Evolutionary conservation across 2,797 vertebrate species (phyloP).

Genomic region (Anolis apletophallus): DNA sequence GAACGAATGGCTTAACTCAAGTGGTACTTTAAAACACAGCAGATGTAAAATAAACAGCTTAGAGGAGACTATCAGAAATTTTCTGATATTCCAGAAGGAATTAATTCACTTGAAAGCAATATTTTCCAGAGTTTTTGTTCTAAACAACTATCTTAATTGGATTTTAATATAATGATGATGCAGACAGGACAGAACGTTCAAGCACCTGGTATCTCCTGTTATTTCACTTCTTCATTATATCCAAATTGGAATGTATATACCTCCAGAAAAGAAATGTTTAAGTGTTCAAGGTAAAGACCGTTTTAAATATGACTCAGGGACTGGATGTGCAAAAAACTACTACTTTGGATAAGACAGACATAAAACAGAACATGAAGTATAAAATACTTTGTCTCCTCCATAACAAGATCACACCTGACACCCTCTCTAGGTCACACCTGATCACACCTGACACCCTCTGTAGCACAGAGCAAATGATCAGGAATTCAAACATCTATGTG

Average conservation of each 20-base stretch:
- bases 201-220: background rate
- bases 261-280: background rate
- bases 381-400: background rate
- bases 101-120: slow-evolving; percentile 2
- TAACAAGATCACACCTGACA: background rate
- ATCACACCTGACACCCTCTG: background rate
- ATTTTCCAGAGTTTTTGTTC: slow-evolving; percentile 27
- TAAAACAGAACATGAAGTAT: background rate
- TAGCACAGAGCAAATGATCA: background rate
- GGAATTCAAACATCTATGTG: background rate
- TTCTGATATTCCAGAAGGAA: slow-evolving; percentile 40
- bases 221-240: background rate
- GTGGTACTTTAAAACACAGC: background rate
- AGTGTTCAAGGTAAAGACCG: background rate
- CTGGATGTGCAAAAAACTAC: background rate
- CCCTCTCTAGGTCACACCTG: background rate
- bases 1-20: background rate
- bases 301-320: background rate
- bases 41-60: slow-evolving; percentile 8
- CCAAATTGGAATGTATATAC: background rate
- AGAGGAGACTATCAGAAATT: slow-evolving; percentile 24
- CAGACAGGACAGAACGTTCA: background rate
- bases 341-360: background rate
- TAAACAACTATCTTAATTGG: background rate
- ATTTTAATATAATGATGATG: background rate